These are phyloP conservation scores for Callocephalon fimbriatum DNA, from an alignment of 2,113 vertebrate genomes.

Conservation along the genomic window DNA sequence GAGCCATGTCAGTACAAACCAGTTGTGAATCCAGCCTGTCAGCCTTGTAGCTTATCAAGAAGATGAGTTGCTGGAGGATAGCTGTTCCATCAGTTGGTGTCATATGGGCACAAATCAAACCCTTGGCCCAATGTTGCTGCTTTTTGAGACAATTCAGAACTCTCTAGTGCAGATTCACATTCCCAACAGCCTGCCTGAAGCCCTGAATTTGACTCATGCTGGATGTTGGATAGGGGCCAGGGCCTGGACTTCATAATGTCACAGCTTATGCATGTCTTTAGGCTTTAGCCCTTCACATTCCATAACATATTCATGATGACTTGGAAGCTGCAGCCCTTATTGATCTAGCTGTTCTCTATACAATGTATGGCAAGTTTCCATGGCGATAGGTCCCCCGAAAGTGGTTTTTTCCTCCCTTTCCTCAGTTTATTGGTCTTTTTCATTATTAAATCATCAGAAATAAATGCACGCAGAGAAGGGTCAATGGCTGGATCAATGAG, in stretches of 20 bases:
- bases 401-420: conserved; percentile 35
- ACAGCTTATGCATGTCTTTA: background rate
- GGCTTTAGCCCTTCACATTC: conserved; percentile 21
- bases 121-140: background rate
- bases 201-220: background rate
- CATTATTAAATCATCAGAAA: conserved; percentile 56
- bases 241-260: background rate
- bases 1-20: background rate
- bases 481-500: conserved; percentile 39
- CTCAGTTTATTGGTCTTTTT: conserved; percentile 18
- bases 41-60: background rate
- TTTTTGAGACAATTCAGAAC: background rate
- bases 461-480: conserved; percentile 17
- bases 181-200: background rate
- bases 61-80: background rate
- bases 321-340: conserved; percentile 41
- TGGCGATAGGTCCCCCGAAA: conserved; percentile 29
- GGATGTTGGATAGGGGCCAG: background rate
- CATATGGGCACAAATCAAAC: background rate
- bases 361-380: conserved; percentile 5
- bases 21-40: background rate
- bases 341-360: background rate
- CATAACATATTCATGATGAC: background rate
- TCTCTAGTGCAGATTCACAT: background rate
- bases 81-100: background rate